A percentile compares a stretch with the other conserved stretches of the same genome.
Evolutionary conservation across 92 coral and sea anemone genomes (phyloP).

Genomic region (Epizoanthus scotinus): DNA sequence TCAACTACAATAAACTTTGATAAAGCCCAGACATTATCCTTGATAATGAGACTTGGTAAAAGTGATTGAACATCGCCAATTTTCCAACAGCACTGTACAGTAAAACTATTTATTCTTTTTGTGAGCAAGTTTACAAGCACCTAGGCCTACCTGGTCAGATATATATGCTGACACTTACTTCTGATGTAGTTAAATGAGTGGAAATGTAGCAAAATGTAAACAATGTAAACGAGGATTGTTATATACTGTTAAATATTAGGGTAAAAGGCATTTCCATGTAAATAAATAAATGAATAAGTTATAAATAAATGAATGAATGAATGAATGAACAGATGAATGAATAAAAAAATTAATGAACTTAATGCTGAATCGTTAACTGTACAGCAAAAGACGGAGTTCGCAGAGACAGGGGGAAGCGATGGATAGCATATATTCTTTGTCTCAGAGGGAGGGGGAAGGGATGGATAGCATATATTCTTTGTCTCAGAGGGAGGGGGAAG

Average conservation of each 20-base stretch:
- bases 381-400: neutral
- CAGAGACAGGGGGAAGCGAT: neutral
- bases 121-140: neutral
- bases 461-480: too few species aligned
- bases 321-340: neutral
- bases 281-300: neutral
- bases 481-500: too few species aligned
- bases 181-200: neutral
- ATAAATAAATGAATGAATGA: neutral
- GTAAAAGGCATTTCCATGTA: slow-evolving; percentile 6
- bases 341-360: neutral
- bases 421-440: too few species aligned
- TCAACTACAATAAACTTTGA: neutral
- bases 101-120: slow-evolving; percentile 17
- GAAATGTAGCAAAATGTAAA: neutral
- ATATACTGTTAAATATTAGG: neutral
- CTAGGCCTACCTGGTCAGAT: too few species aligned
- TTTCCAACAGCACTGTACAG: neutral
- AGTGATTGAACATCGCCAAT: neutral
- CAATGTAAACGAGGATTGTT: neutral
- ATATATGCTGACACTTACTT: neutral
- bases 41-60: neutral
- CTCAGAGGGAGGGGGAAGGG: too few species aligned
- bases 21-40: too few species aligned
- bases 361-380: neutral